These are phyloP conservation scores for Corythaeola cristata DNA, from an alignment of 2,113 vertebrate genomes.

Conservation along the genomic window DNA sequence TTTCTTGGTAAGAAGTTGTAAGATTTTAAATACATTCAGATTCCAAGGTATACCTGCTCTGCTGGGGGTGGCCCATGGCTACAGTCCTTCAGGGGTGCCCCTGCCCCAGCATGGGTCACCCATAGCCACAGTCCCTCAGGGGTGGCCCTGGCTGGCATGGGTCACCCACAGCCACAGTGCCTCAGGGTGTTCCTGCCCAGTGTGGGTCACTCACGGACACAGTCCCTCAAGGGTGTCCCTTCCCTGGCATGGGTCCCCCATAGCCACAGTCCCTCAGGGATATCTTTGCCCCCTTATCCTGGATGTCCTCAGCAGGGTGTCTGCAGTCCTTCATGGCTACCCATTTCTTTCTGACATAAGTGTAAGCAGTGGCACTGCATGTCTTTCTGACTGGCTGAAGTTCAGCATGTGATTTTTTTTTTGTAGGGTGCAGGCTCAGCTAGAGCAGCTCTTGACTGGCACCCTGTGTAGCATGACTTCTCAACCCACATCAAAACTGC, in stretches of 20 bases:
- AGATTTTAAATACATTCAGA: background rate
- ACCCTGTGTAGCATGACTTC: background rate
- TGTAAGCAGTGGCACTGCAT: background rate
- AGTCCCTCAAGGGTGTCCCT: background rate
- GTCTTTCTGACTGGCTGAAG: background rate
- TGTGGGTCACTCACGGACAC: background rate
- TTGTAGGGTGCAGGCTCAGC: background rate
- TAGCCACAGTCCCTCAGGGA: background rate
- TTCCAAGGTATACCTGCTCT: background rate
- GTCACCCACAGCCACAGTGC: background rate
- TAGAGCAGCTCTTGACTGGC: background rate
- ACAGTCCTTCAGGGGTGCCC: background rate
- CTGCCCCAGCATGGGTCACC: background rate
- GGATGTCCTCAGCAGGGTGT: background rate
- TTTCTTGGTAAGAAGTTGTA: background rate
- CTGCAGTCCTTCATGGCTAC: background rate
- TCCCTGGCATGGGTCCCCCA: background rate
- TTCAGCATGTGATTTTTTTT: background rate
- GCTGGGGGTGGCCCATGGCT: too few relatives aligned
- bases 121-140: background rate
- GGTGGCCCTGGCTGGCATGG: too few relatives aligned
- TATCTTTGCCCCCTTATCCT: background rate
- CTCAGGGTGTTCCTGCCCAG: background rate
- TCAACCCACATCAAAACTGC: background rate
- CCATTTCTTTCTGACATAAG: background rate